Evolutionary conservation across 2,113 vertebrate species (phyloP), one percentile per base, ranked within the genome.

Genomic region (Bucco capensis): DNA sequence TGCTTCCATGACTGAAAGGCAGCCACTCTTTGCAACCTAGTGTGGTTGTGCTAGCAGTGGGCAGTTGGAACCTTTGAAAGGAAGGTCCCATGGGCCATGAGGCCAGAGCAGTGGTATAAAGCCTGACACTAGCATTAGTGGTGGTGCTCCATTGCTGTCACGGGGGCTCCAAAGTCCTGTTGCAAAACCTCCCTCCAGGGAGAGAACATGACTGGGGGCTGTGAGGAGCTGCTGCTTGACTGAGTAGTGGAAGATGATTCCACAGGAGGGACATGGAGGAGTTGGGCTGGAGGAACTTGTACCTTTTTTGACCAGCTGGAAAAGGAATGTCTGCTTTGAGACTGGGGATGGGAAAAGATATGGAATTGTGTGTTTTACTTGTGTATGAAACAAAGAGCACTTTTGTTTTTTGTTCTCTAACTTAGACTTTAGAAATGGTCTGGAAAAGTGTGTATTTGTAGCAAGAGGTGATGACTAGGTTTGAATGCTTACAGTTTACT

Each of bases 191-290:
- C 28, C 13, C 8, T 18, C 8, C 1, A 1, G 16, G 6, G 8
- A 1, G 2, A 31, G 18, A 44, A 10, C 0, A 0, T 1, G 3
- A 19, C 4, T 1, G 21, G 33, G 21, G 12, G 17, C 23, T 70
- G 40, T 5, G 9, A 9, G 15, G 35, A 31, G 42, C 47, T 56
- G 60, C 7, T 61, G 21, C 28, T 64, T 5, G 2, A 30, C 4
- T 18, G 19, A 6, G 33, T 12, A 12, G 27, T 8, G 12, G 53
- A 21, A 33, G 14, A 27, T 14, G 19, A 13, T 19, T 47, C 49
- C 3, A 2, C 10, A 30, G 35, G 17, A 30, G 28, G 9, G 15
- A 17, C 0, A 1, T 42, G 23, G 25, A 15, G 27, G 9, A 61
- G 19, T 14, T 87, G 40, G 25, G 35, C 3, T 51, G 9, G 23